These are phyloP conservation scores for Vanessa tameamea DNA, from an alignment of 1,140 invertebrate genomes.

Conservation along the genomic window DNA sequence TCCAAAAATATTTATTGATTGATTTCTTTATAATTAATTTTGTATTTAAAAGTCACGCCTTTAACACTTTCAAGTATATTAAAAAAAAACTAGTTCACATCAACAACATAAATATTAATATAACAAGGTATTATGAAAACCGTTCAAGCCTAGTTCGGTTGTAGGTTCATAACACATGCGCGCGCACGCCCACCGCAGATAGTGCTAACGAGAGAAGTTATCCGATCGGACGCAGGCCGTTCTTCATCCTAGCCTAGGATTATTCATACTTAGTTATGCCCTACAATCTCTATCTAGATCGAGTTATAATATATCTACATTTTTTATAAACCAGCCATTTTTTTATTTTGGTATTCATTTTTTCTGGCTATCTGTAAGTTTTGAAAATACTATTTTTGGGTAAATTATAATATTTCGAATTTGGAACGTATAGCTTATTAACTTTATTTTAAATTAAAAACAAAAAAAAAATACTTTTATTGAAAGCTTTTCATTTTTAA, in stretches of 20 bases:
- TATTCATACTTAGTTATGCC: slow-evolving; percentile 35
- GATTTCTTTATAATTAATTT: too few species aligned
- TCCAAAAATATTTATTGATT: too few species aligned
- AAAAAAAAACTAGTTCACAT: neutral
- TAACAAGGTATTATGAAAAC: slow-evolving; percentile 16
- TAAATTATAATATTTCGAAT: too few species aligned
- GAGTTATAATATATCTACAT: slow-evolving; percentile 1
- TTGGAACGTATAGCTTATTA: too few species aligned
- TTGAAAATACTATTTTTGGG: too few species aligned
- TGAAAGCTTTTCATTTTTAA: too few species aligned
- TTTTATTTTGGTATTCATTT: too few species aligned
- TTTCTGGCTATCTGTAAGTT: too few species aligned
- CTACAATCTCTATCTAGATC: slow-evolving; percentile 20
- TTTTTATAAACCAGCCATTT: neutral
- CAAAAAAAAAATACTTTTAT: too few species aligned
- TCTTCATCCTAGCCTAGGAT: slow-evolving; percentile 31
- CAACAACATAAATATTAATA: slow-evolving; percentile 21
- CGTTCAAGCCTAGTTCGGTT: slow-evolving; percentile 18
- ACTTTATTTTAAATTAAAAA: too few species aligned
- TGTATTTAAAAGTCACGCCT: neutral
- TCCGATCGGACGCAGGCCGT: slow-evolving; percentile 31
- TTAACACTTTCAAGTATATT: neutral
- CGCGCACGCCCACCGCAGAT: slow-evolving; percentile 43
- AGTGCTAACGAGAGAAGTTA: slow-evolving; percentile 51
- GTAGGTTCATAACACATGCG: slow-evolving; percentile 23